Evolutionary conservation across 2,113 vertebrate genomes (phyloP).

Genomic region (Delphinapterus leucas): DNA sequence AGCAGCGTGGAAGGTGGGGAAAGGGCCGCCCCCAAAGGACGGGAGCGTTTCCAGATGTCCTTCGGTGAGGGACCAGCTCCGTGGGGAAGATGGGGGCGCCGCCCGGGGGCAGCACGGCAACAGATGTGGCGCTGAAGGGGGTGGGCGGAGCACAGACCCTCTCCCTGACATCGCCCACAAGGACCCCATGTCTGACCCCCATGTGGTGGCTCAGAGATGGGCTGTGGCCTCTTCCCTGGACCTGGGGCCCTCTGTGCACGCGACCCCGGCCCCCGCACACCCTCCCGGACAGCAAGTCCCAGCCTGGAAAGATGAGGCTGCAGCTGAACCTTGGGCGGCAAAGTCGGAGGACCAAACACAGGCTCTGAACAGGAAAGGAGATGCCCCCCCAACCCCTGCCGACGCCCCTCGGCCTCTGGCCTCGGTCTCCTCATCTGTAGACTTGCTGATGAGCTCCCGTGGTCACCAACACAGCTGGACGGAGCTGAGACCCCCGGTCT

Average conservation of each 20-base stretch:
- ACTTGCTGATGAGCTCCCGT: not conserved
- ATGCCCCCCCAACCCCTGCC: not conserved
- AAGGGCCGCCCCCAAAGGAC: no score
- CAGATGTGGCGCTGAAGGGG: not conserved
- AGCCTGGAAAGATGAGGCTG: not conserved
- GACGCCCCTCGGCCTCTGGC: not conserved
- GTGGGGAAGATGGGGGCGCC: rapidly evolving
- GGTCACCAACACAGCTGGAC: not conserved
- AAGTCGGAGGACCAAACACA: no score
- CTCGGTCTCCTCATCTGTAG: not conserved
- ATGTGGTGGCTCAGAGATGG: not conserved
- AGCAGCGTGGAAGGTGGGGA: no score
- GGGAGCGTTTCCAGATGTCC: not conserved
- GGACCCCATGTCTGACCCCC: not conserved
- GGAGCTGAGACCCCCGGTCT: not conserved
- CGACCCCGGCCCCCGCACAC: not conserved
- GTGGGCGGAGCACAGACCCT: not conserved
- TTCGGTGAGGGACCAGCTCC: not conserved
- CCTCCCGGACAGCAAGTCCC: not conserved
- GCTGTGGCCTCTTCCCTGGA: not conserved
- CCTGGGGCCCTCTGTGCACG: not conserved
- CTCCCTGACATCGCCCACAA: no score
- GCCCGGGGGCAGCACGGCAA: no score
- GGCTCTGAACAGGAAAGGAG: not conserved
- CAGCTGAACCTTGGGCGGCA: no score